These are phyloP conservation scores for Xerus rutilus DNA, from an alignment of 2,797 vertebrate species.

Conservation along the genomic window DNA sequence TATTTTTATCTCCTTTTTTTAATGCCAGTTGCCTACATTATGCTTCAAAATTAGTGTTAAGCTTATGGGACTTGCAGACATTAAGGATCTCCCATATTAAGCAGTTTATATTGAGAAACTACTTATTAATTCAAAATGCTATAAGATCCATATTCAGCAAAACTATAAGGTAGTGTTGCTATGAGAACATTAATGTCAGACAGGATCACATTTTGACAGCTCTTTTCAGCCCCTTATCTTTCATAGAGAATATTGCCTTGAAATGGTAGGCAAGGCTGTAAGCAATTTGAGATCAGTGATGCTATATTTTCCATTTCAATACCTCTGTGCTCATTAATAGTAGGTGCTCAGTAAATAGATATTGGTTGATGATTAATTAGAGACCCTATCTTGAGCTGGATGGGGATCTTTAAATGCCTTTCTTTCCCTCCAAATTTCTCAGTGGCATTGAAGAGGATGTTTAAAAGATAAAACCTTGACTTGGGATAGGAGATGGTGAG, in stretches of 20 bases:
- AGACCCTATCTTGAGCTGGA: background rate
- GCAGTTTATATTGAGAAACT: conserved; percentile 73
- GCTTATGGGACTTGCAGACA: conserved; percentile 68
- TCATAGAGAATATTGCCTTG: background rate
- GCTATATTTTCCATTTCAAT: background rate
- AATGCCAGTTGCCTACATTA: conserved; percentile 62
- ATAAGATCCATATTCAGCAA: conserved; percentile 66
- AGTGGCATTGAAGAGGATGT: background rate
- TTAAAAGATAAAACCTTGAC: conserved; percentile 3
- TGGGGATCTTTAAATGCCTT: background rate
- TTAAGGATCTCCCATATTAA: conserved; percentile 67
- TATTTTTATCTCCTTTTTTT: conserved; percentile 64
- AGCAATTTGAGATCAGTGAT: background rate
- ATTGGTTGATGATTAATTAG: background rate
- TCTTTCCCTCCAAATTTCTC: conserved; percentile 21
- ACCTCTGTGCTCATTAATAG: background rate
- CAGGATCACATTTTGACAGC: conserved; percentile 67
- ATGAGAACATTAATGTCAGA: conserved; percentile 68
- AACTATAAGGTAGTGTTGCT: conserved; percentile 70
- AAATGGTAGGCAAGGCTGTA: background rate
- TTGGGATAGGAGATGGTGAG: background rate
- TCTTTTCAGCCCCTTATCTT: conserved; percentile 28
- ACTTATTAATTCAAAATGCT: conserved; percentile 73
- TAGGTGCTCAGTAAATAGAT: conserved; percentile 10
- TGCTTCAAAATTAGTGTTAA: conserved; percentile 69